Conservation (phyloP, 2,797 vertebrate species). For the Syncerus caffer region DNA sequence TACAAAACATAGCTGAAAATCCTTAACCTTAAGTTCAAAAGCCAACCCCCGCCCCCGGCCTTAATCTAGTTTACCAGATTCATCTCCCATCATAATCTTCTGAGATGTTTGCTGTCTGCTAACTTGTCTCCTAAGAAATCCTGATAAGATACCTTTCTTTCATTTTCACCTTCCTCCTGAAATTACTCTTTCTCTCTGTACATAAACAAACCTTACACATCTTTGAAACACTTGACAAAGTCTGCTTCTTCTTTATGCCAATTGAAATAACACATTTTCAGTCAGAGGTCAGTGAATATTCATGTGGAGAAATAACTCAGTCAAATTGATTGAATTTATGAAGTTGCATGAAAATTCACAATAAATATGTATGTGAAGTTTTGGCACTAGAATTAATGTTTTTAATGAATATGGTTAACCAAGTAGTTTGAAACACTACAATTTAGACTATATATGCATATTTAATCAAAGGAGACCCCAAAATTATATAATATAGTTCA, state of each 20-base stretch:
- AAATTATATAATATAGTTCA: background rate
- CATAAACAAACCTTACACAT: background rate
- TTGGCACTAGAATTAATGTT: background rate
- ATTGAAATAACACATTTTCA: background rate
- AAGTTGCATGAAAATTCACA: background rate
- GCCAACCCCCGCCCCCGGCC: background rate
- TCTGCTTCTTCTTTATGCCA: background rate
- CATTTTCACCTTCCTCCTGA: background rate
- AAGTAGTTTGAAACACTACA: background rate
- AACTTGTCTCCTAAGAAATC: background rate
- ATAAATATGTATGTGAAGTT: background rate
- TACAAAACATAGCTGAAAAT: conserved; percentile 18
- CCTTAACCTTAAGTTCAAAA: background rate
- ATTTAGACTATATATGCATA: background rate
- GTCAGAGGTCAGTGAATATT: background rate
- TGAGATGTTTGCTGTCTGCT: background rate
- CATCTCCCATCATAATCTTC: conserved; percentile 8
- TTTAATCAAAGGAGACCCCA: background rate
- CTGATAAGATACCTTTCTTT: background rate
- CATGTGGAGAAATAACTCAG: background rate
- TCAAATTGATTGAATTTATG: background rate
- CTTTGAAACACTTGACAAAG: background rate
- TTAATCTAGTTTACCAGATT: background rate
- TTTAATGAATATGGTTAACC: background rate
- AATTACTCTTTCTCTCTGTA: background rate